Conservation (phyloP, 1,140 invertebrate genomes). For the Arctopsyche grandis region DNA sequence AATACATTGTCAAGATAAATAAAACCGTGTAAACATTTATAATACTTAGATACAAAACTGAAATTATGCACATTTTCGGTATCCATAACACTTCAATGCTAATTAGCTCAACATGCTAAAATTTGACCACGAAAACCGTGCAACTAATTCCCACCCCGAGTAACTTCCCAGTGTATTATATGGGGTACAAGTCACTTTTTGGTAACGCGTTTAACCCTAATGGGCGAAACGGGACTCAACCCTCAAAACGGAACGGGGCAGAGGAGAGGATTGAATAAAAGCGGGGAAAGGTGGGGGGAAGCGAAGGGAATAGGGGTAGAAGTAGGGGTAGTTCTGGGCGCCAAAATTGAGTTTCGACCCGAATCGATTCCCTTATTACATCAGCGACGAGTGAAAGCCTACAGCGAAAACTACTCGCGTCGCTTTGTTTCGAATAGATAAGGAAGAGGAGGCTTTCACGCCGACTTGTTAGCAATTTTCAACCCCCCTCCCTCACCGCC, state of each 20-base stretch:
- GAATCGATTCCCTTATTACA: slow-evolving; percentile 39
- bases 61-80: too few species aligned
- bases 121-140: too few species aligned
- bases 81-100: too few species aligned
- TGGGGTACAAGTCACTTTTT: too few species aligned
- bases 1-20: too few species aligned
- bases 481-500: not conserved
- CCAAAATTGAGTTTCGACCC: slow-evolving; percentile 37
- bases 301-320: not conserved
- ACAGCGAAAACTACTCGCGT: slow-evolving; percentile 37
- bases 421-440: slow-evolving; percentile 37
- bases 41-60: too few species aligned
- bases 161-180: too few species aligned
- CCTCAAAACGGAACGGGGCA: not conserved
- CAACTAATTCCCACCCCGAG: too few species aligned
- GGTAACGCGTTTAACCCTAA: slow-evolving; percentile 37
- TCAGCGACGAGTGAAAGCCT: slow-evolving; percentile 36
- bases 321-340: not conserved
- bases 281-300: too few species aligned
- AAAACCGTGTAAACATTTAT: too few species aligned
- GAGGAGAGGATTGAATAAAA: not conserved
- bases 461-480: slow-evolving; percentile 21
- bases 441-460: slow-evolving; percentile 18
- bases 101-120: too few species aligned
- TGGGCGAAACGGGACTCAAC: not conserved